Percentiles rank a stretch among this genome's conserved stretches.
Evolutionary conservation across 2,888 invertebrate genomes (phyloP).

Genomic region (Drosophila maculinotata): DNA sequence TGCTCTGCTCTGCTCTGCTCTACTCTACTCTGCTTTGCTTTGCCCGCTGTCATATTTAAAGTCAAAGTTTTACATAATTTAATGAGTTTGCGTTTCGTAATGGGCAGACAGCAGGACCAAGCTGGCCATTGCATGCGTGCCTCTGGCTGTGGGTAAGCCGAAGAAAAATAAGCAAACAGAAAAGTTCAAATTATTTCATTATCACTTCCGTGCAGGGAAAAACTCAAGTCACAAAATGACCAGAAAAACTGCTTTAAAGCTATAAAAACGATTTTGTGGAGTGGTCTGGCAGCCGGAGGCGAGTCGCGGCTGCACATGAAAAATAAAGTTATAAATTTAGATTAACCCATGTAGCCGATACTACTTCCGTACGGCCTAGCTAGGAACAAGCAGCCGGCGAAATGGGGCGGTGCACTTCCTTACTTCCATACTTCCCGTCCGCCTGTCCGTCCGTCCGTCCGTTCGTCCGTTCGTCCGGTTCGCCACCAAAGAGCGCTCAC

Average conservation of each 20-base stretch:
- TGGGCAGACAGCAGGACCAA: slow-evolving; percentile 25
- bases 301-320: slow-evolving; percentile 50
- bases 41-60: slow-evolving; percentile 68
- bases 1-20: slow-evolving; percentile 4
- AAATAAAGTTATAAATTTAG: slow-evolving; percentile 80
- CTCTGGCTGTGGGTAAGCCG: slow-evolving; percentile 38
- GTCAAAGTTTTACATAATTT: slow-evolving; percentile 80
- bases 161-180: slow-evolving; percentile 52
- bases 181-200: slow-evolving; percentile 81
- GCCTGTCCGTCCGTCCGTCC: neutral
- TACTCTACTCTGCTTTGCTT: slow-evolving; percentile 1
- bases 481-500: slow-evolving; percentile 35
- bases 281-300: slow-evolving; percentile 7
- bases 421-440: neutral
- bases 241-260: slow-evolving; percentile 48
- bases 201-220: slow-evolving; percentile 71
- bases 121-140: slow-evolving; percentile 33
- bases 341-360: slow-evolving; percentile 69
- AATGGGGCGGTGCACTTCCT: slow-evolving; percentile 11
- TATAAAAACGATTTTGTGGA: slow-evolving; percentile 40
- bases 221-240: slow-evolving; percentile 36
- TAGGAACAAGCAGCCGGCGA: slow-evolving; percentile 5
- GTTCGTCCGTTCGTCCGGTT: slow-evolving; percentile 3
- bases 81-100: slow-evolving; percentile 65
- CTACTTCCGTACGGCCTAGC: slow-evolving; percentile 33